Evolutionary conservation across 53 echinoderm and acorn worm species (phyloP).

Genomic region (Pentamera pediparva): DNA sequence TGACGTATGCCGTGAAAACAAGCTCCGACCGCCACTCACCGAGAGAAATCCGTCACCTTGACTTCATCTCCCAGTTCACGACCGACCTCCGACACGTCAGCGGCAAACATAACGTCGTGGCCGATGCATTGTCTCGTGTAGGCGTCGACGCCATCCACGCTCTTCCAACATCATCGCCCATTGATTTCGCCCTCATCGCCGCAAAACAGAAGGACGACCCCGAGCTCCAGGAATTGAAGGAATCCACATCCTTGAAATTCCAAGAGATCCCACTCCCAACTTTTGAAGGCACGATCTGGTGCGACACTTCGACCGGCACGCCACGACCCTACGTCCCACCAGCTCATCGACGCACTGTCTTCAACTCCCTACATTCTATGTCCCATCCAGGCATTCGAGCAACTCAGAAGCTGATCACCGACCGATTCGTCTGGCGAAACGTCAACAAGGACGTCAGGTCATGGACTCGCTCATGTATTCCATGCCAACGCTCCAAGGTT

Average conservation of each 20-base stretch:
- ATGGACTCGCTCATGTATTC: constrained; percentile 16
- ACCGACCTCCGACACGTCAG: constrained; percentile 17
- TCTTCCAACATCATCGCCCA: neutral
- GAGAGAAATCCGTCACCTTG: constrained; percentile 53
- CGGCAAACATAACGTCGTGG: constrained; percentile 48
- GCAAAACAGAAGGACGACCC: neutral
- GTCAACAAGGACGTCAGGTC: constrained; percentile 34
- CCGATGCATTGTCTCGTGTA: constrained; percentile 40
- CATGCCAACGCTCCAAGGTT: constrained; percentile 35
- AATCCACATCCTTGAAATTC: neutral
- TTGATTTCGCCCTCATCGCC: neutral
- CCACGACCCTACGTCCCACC: constrained; percentile 32
- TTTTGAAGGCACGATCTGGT: constrained; percentile 13
- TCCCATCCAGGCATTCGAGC: constrained; percentile 45
- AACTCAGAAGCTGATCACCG: constrained; percentile 31
- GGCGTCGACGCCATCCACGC: neutral
- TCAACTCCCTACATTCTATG: constrained; percentile 35
- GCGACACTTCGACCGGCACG: constrained; percentile 31
- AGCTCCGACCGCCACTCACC: constrained; percentile 38
- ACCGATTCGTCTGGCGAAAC: constrained; percentile 45
- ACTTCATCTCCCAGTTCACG: constrained; percentile 58
- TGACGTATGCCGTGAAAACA: constrained; percentile 39
- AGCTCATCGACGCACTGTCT: constrained; percentile 28
- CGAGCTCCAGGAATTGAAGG: neutral
- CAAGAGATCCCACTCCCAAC: constrained; percentile 11